phyloP scores from a whole-genome alignment of 2,113 vertebrate genomes.

The Cyprinus carpio region DNA sequence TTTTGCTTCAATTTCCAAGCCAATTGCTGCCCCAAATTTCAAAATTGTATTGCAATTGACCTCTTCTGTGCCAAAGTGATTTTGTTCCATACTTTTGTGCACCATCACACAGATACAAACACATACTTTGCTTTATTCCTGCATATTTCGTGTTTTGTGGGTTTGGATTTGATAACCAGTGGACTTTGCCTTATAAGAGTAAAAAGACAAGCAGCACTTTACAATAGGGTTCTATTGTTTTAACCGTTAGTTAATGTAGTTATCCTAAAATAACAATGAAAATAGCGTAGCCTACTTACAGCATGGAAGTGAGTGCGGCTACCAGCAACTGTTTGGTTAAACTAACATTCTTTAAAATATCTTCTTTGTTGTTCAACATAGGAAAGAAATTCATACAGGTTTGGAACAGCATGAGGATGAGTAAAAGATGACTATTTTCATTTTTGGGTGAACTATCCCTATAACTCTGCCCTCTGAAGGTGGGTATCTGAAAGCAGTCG shows the following conservation, averaged over 20 bases:
- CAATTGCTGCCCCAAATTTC: constrained; percentile 14
- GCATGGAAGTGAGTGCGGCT: too few species aligned
- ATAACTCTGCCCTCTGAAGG: too few species aligned
- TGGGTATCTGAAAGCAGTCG: too few species aligned
- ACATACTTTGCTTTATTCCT: background rate
- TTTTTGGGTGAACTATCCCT: too few species aligned
- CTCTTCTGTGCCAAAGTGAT: constrained; percentile 35
- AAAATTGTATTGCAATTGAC: constrained; percentile 41
- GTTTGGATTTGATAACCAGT: constrained; percentile 9
- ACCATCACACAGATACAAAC: background rate
- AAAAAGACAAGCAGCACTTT: background rate
- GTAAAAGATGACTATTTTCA: too few species aligned
- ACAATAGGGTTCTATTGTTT: background rate
- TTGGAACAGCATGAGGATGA: too few species aligned
- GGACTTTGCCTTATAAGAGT: background rate
- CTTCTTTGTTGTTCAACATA: too few species aligned
- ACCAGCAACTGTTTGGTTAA: too few species aligned
- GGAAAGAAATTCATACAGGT: too few species aligned
- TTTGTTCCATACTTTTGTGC: constrained; percentile 2
- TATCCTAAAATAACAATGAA: background rate
- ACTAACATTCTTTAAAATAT: too few species aligned
- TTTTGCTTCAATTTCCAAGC: constrained; percentile 48
- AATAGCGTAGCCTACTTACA: too few species aligned
- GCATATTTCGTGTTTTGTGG: background rate
- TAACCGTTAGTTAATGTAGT: background rate